Base-by-base conservation (phyloP, 2,888 invertebrate genomes). In the Penaeus monodon region DNA sequence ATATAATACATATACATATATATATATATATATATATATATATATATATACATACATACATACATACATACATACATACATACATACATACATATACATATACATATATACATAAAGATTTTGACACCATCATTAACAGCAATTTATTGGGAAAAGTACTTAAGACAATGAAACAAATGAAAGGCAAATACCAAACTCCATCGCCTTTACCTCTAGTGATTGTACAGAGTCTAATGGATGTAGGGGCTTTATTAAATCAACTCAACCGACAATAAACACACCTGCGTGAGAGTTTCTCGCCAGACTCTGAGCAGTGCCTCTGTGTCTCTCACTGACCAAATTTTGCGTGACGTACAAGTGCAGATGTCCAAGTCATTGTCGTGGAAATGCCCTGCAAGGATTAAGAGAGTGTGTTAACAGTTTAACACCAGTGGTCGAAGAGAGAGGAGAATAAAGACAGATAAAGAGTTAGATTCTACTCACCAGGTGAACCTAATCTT, bases 251-350 rank as follows among this genome's bases (percentile, higher is more conserved):
- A 33, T 70, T 70, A 33, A 70, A 70, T 17, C 0, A 20, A 33
- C 33, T 49, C 27, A 12, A 64, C 10, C 8, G 14, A 24, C 29
- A 38, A 38, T 49, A 22, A 24, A 0, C 65, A n/a, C 49, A 88
- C 89, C 88, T 89, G 88, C 6, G 88, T 88, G 8, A 89, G 83
- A 17, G 89, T 89, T 84, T 89, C 89, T 27, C 88, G 74, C 89
- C 89, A 89, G 33, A 88, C 88, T n/a, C 88, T 88, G n/a, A 89
- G 82, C n/a, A 89, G 85, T 10, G 88, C 89, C 57, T 89, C 89
- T 6, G 89, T 89, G 84, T 89, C 89, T 2, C 81, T 64, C 7
- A 89, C 89, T 24, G 88, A 88, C 89, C 89, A 89, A n/a, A 88
- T 88, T 83, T 89, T 89, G 44, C 89, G 84, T 6, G 89, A 86